phyloP scores from a whole-genome alignment of 2,888 invertebrate species.

The Conomelus anceps region DNA sequence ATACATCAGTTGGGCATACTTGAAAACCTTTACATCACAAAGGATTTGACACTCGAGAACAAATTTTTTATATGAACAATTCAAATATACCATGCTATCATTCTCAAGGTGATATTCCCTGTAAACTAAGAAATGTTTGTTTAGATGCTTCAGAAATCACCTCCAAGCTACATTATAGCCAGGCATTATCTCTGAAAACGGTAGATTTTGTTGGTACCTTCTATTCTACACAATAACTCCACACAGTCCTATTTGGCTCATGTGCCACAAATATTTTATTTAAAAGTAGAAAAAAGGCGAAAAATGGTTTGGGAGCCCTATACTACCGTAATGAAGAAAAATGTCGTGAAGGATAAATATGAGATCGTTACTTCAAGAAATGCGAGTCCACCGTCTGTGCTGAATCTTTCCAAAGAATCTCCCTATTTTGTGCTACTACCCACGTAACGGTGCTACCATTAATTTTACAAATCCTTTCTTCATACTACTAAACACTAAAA shows the following conservation, averaged over 20 bases:
- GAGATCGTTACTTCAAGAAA: not conserved
- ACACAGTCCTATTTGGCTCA: not conserved
- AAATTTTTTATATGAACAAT: too few species aligned
- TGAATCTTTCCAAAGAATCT: not conserved
- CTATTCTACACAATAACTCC: not conserved
- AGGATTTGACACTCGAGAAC: too few species aligned
- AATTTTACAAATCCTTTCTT: not conserved
- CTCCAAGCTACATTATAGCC: not conserved
- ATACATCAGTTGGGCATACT: too few species aligned
- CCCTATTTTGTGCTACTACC: not conserved
- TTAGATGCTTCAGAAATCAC: not conserved
- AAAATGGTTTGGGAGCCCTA: not conserved
- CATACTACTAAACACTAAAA: not conserved
- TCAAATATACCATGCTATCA: too few species aligned
- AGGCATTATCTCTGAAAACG: not conserved
- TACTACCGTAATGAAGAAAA: not conserved
- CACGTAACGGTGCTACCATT: not conserved
- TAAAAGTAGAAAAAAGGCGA: not conserved
- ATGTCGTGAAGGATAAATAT: not conserved
- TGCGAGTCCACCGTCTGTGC: not conserved
- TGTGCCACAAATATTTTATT: not conserved
- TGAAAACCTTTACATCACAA: too few species aligned
- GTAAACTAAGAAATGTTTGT: too few species aligned
- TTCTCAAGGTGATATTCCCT: too few species aligned
- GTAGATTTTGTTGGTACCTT: not conserved